These are phyloP conservation scores for Ditylenchus weischeri DNA, from an alignment of 2,888 invertebrate genomes.

Conservation along the genomic window DNA sequence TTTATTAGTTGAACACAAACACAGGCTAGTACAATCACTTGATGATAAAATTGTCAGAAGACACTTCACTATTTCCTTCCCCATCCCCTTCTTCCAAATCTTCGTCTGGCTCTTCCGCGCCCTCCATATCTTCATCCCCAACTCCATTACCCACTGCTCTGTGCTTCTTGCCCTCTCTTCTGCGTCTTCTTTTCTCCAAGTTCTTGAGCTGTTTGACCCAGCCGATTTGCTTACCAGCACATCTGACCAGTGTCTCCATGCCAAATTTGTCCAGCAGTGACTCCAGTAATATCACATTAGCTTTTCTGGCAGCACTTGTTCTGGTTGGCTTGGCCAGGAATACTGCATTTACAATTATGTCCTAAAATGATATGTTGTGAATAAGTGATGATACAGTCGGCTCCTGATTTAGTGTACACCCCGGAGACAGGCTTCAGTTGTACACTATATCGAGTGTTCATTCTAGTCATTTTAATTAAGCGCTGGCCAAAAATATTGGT, in stretches of 20 bases:
- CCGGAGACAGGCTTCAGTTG: neutral
- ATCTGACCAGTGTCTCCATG: slow-evolving; percentile 40
- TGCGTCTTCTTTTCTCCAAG: slow-evolving; percentile 42
- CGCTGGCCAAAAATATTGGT: neutral
- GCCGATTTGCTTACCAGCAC: slow-evolving; percentile 32
- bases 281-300: slow-evolving; percentile 51
- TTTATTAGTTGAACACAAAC: neutral
- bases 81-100: slow-evolving; percentile 29
- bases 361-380: slow-evolving; percentile 31
- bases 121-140: slow-evolving; percentile 9
- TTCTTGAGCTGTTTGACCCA: slow-evolving; percentile 53
- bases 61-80: slow-evolving; percentile 27
- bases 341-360: slow-evolving; percentile 44
- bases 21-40: neutral
- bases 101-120: slow-evolving; percentile 34
- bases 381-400: slow-evolving; percentile 6
- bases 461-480: slow-evolving; percentile 1
- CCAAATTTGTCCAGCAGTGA: slow-evolving; percentile 52
- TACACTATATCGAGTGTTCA: no score
- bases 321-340: slow-evolving; percentile 45
- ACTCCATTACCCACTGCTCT: slow-evolving; percentile 41
- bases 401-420: no score
- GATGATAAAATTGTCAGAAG: slow-evolving; percentile 3
- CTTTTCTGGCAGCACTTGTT: slow-evolving; percentile 48
- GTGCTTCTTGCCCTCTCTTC: slow-evolving; percentile 18